Percentiles rank a stretch among this genome's conserved stretches.
These are phyloP conservation scores for Drosophila nr. medialis DNA, from an alignment of 2,888 invertebrate genomes.

Conservation along the genomic window DNA sequence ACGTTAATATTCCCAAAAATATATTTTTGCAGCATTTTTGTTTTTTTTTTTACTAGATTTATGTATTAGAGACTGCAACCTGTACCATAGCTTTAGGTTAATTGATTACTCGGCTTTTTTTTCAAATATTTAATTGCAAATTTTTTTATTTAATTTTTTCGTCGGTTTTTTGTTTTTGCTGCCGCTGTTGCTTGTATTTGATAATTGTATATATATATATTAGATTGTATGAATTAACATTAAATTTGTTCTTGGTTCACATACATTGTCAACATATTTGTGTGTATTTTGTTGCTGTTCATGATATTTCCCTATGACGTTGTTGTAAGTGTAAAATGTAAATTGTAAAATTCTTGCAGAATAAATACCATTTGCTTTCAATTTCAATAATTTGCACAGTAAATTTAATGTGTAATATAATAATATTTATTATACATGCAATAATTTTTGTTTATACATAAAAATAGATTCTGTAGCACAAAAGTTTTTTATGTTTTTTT, in stretches of 20 bases:
- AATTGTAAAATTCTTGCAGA: constrained; percentile 26
- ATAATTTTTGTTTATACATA: constrained; percentile 58
- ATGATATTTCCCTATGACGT: constrained; percentile 15
- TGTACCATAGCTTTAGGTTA: neutral
- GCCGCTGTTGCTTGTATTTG: constrained; percentile 26
- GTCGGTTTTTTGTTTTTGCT: constrained; percentile 3
- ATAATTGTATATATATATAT: constrained; percentile 15
- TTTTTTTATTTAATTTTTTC: constrained; percentile 14
- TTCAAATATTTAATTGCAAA: constrained; percentile 28
- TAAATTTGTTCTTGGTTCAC: constrained; percentile 43
- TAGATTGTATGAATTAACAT: constrained; percentile 40
- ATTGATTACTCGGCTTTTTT: neutral
- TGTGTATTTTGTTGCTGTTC: constrained; percentile 12
- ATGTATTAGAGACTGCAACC: neutral
- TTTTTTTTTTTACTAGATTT: neutral
- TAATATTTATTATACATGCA: constrained; percentile 47
- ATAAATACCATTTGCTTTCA: constrained; percentile 27
- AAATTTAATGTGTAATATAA: constrained; percentile 41
- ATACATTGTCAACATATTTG: constrained; percentile 29
- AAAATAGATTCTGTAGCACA: constrained; percentile 62
- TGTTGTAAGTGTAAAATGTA: constrained; percentile 9
- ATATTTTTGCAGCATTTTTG: neutral
- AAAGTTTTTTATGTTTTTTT: constrained; percentile 7
- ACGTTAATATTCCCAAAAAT: neutral
- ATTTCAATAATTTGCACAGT: constrained; percentile 35